Evolutionary conservation across 2,113 vertebrate genomes (phyloP).

Genomic region (Heloderma charlesbogerti): DNA sequence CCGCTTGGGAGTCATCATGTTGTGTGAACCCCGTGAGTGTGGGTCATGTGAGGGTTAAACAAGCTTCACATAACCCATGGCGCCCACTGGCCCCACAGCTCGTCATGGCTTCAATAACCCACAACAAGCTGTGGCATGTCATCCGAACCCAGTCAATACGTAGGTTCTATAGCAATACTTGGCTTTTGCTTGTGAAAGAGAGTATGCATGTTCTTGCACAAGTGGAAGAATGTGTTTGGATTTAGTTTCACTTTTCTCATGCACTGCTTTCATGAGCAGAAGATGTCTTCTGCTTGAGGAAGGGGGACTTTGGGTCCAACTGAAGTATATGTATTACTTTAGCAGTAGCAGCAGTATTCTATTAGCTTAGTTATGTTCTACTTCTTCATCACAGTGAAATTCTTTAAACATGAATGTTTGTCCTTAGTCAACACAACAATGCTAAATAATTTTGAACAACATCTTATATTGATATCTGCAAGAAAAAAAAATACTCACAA

Average conservation of each 20-base stretch:
- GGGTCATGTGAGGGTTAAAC: too few species aligned
- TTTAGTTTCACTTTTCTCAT: not conserved
- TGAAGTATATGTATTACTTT: not conserved
- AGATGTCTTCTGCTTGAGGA: not conserved
- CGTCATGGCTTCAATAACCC: too few species aligned
- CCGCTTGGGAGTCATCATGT: too few species aligned
- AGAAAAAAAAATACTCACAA: not conserved
- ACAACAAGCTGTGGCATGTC: too few species aligned
- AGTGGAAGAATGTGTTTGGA: not conserved
- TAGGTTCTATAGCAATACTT: not conserved
- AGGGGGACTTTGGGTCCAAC: not conserved
- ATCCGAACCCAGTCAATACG: not conserved
- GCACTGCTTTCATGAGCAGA: not conserved
- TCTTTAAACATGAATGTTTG: not conserved
- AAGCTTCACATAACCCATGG: too few species aligned
- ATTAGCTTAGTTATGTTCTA: not conserved
- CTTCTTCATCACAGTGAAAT: not conserved
- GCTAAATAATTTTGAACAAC: not conserved
- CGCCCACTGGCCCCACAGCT: too few species aligned
- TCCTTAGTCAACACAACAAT: not conserved
- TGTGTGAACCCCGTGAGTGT: too few species aligned
- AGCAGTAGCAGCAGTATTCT: not conserved
- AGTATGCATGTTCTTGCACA: not conserved
- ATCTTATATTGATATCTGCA: constrained; percentile 18
- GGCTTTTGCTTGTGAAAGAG: not conserved